Base-by-base conservation (phyloP, 1,140 invertebrate species). In the Hyles vespertilio region DNA sequence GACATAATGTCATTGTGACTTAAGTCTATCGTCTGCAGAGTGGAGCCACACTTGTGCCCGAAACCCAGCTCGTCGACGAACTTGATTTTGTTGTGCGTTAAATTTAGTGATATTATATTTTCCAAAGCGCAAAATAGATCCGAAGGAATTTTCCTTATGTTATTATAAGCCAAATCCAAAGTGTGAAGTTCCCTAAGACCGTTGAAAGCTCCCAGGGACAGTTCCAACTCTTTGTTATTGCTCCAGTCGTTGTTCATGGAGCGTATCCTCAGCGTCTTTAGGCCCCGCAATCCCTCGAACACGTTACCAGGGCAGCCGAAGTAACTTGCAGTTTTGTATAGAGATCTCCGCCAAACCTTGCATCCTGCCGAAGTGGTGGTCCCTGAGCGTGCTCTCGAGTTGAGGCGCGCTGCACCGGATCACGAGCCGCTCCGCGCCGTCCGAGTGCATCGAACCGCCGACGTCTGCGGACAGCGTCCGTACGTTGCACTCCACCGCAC, bases 41-140 rank as follows among this genome's bases (percentile, higher is more conserved):
- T 94, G 65, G 81, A 90, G 58, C 87, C 83, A 67, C 87, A 89
- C 67, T 84, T 89, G 59, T 91, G 90, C 11, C 91, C 87, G 72
- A 94, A 91, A 1, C 94, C 94, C 46, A 95, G 82, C 61, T 93
- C 91, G 44, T 92, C 91, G 1, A 94, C 89, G 56, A 94, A 92
- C 36, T 90, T 91, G 51, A 96, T 91, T 66, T 92, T 92, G 79
- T 96, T 96, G 43, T 91, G 91, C 32, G 94, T 95, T 54, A 96
- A 89, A 83, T 97, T 96, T 1, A 97, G 89, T 51, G 92, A 89
- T 72, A 94, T 93, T 22, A 97, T 87, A 67, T 93, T 94, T 63
- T 91, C 90, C 63, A 97, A 86, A 2, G 92, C 90, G 84, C 94
- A 95, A 61, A 95, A 92, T n/a, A 94, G 76, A 50, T 92, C 92